phyloP scores from a whole-genome alignment of 2,888 invertebrate species.

The Petrolisthes cinctipes region DNA sequence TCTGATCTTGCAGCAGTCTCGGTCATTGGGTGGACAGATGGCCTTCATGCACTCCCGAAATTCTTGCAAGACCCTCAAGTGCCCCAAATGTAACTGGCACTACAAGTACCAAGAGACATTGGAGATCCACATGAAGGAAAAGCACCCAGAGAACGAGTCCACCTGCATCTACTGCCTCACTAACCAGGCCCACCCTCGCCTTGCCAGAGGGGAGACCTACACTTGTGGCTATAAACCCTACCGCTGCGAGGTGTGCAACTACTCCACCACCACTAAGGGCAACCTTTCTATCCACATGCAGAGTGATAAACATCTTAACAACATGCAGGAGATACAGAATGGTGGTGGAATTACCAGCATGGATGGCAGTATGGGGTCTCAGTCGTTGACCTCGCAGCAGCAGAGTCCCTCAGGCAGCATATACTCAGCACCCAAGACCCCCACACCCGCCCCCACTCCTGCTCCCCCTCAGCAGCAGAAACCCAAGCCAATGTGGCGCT shows the following conservation, averaged over 20 bases:
- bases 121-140: slow-evolving; percentile 99
- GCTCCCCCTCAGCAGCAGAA: slow-evolving; percentile 74
- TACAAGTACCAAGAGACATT: slow-evolving; percentile 99
- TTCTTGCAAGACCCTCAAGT: slow-evolving; percentile 98
- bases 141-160: slow-evolving; percentile 96
- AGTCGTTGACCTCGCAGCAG: slow-evolving; percentile 71
- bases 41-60: slow-evolving; percentile 93
- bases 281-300: slow-evolving; percentile 99
- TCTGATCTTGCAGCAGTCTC: slow-evolving; percentile 89
- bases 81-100: slow-evolving; percentile 99
- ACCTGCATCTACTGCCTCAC: slow-evolving; percentile 98
- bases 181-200: slow-evolving; percentile 95
- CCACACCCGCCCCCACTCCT: slow-evolving; percentile 70
- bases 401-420: slow-evolving; percentile 66
- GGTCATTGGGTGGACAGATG: slow-evolving; percentile 79
- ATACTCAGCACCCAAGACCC: slow-evolving; percentile 71
- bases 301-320: slow-evolving; percentile 99
- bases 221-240: slow-evolving; percentile 99
- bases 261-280: slow-evolving; percentile 99
- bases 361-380: slow-evolving; percentile 70
- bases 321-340: slow-evolving; percentile 97
- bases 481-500: slow-evolving; percentile 94
- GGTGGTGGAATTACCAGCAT: slow-evolving; percentile 79
- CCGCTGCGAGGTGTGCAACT: slow-evolving; percentile 97
- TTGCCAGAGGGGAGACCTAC: slow-evolving; percentile 98